A percentile compares a stretch with the other conserved stretches of the same genome.
Evolutionary conservation across 2,888 invertebrate genomes (phyloP).

Genomic region (Amaurobius ferox): DNA sequence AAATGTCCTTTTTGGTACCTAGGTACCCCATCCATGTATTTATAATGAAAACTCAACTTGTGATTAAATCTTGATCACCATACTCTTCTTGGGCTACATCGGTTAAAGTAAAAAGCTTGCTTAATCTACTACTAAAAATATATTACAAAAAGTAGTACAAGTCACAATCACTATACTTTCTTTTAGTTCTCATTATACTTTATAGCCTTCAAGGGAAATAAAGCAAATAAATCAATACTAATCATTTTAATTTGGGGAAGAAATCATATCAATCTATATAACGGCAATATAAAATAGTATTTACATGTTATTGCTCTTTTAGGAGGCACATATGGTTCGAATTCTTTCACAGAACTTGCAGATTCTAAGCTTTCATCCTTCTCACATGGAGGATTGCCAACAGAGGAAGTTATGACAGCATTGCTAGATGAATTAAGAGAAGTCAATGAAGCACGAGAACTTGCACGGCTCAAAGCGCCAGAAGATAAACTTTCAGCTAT

Average conservation of each 20-base stretch:
- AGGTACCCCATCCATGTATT: too few species aligned
- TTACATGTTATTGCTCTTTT: slow-evolving; percentile 58
- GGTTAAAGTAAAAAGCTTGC: too few species aligned
- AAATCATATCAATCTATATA: slow-evolving; percentile 2
- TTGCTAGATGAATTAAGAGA: slow-evolving; percentile 78
- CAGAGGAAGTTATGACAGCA: slow-evolving; percentile 66
- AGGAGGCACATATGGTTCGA: slow-evolving; percentile 56
- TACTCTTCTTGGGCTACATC: too few species aligned
- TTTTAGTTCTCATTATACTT: neutral
- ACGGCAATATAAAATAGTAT: slow-evolving; percentile 22
- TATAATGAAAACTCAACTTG: too few species aligned
- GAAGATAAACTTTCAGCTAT: slow-evolving; percentile 78
- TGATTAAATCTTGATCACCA: too few species aligned
- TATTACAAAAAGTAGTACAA: too few species aligned
- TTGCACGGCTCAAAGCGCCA: slow-evolving; percentile 79
- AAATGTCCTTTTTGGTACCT: too few species aligned
- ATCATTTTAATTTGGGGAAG: neutral
- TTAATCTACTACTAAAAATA: too few species aligned
- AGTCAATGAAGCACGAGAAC: slow-evolving; percentile 84
- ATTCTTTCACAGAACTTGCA: slow-evolving; percentile 42
- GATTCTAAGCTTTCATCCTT: slow-evolving; percentile 12
- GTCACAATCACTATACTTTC: neutral
- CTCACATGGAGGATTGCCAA: slow-evolving; percentile 29
- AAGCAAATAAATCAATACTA: neutral
- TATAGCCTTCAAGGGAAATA: neutral